Evolutionary conservation across 1,140 invertebrate genomes (phyloP).

Genomic region (Leptestheria dahalacensis): DNA sequence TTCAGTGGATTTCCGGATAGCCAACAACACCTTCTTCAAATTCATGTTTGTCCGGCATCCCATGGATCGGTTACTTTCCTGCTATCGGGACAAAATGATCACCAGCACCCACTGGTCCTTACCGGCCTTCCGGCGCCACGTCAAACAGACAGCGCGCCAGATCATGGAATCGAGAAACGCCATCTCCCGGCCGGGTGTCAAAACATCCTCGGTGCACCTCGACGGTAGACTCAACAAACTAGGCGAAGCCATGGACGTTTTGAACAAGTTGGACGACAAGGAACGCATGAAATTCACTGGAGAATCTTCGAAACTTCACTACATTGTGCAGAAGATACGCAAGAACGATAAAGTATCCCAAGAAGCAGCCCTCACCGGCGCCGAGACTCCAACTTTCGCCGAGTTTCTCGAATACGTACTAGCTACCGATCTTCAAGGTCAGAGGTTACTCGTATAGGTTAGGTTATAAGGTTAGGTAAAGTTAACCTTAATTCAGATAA

Average conservation of each 20-base stretch:
- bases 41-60: conserved; percentile 27
- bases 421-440: conserved; percentile 18
- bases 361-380: not conserved
- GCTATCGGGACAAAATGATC: conserved; percentile 24
- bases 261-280: not conserved
- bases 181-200: not conserved
- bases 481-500: too few species aligned
- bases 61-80: conserved; percentile 25
- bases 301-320: not conserved
- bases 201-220: not conserved
- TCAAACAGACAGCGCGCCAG: conserved; percentile 13
- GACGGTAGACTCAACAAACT: not conserved
- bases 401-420: conserved; percentile 25
- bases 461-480: not conserved
- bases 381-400: conserved; percentile 20
- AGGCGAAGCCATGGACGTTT: not conserved
- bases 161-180: conserved; percentile 17
- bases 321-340: not conserved
- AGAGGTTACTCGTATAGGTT: not conserved
- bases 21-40: conserved; percentile 23
- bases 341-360: not conserved
- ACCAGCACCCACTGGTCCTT: conserved; percentile 15
- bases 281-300: not conserved
- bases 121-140: conserved; percentile 15
- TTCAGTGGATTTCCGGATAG: conserved; percentile 20